Conservation (phyloP, 2,113 vertebrate genomes). For the Caloenas nicobarica region DNA sequence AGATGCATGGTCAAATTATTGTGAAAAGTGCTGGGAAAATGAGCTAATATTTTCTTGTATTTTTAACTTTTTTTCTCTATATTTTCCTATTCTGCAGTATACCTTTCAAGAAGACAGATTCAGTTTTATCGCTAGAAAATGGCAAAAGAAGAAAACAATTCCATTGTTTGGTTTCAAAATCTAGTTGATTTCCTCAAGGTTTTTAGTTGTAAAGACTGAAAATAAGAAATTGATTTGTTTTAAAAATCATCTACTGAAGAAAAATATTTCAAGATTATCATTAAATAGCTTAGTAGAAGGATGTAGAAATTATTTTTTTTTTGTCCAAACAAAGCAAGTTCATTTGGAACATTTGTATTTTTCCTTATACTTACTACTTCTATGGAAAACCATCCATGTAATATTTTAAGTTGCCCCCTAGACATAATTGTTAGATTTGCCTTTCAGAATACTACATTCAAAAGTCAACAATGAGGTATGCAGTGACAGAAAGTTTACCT, state of each 20-base stretch:
- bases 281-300: neutral
- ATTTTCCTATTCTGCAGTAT: neutral
- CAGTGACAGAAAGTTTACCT: neutral
- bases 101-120: neutral
- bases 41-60: neutral
- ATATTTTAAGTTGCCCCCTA: neutral
- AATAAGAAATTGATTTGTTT: neutral
- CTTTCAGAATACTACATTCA: neutral
- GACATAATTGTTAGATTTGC: neutral
- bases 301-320: neutral
- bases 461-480: neutral
- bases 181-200: neutral
- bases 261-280: neutral
- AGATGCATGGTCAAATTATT: neutral
- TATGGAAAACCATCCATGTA: neutral
- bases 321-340: neutral
- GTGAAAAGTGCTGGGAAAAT: neutral
- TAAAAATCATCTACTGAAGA: neutral
- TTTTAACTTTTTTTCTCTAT: neutral
- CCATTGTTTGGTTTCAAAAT: neutral
- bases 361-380: neutral
- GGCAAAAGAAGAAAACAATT: neutral
- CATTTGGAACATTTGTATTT: neutral
- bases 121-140: neutral
- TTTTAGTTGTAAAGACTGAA: neutral